Percentiles rank a stretch among this genome's conserved stretches.
phyloP scores from a whole-genome alignment of 1,140 invertebrate species.

The Ceratosolen fusciceps region DNA sequence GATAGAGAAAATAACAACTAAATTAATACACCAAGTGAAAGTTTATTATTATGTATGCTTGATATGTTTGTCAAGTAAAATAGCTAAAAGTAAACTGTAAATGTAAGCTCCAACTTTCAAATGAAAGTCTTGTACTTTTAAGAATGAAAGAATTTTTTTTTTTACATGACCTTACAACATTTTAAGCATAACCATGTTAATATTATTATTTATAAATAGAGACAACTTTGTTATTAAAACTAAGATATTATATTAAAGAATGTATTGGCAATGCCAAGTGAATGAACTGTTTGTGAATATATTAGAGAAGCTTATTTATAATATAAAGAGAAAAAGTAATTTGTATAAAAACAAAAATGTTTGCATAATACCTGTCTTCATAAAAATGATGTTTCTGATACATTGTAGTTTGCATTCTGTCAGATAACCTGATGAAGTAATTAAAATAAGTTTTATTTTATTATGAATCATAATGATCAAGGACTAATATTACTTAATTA shows the following conservation, averaged over 20 bases:
- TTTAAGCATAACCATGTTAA: neutral
- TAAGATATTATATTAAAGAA: neutral
- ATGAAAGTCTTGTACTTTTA: neutral
- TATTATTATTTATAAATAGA: neutral
- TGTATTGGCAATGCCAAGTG: slow-evolving; percentile 17
- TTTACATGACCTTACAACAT: neutral
- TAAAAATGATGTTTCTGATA: slow-evolving; percentile 27
- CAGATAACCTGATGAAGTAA: slow-evolving; percentile 34
- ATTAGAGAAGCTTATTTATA: neutral
- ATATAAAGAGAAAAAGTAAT: slow-evolving; percentile 1
- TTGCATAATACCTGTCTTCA: slow-evolving; percentile 32
- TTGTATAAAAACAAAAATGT: slow-evolving; percentile 8
- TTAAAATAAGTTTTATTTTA: slow-evolving; percentile 31
- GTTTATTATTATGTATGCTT: neutral
- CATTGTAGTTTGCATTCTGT: slow-evolving; percentile 31
- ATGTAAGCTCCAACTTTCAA: neutral
- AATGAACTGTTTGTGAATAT: slow-evolving; percentile 13
- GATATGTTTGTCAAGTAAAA: neutral
- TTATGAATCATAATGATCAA: neutral
- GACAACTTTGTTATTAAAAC: neutral
- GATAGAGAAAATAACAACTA: neutral
- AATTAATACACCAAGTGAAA: neutral
- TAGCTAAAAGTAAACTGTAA: neutral
- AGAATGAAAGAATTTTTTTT: neutral
- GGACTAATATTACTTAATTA: slow-evolving; percentile 7